Evolutionary conservation across 2,113 vertebrate genomes (phyloP), one percentile per base, ranked within the genome.

Genomic region (Formicarius rufipectus): DNA sequence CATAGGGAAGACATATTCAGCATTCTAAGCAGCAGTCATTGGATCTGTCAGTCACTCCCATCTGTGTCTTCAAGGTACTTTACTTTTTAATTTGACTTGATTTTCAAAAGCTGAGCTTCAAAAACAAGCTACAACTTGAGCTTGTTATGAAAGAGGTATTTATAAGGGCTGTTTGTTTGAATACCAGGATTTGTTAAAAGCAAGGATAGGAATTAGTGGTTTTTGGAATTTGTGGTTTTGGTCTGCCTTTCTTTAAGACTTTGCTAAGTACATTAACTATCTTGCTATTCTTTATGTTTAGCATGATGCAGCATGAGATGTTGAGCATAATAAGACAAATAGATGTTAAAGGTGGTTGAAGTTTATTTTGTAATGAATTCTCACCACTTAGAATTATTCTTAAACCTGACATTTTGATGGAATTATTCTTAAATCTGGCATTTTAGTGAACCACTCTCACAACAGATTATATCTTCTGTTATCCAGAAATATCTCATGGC

Each of bases 381-480:
- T 49, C 85, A 37, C 14, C 23, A 49, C 37, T 73, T 62, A 59
- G 30, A 80, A 69, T 76, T 97, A 83, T 95, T 74, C 55, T 83
- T 84, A 74, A 90, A 44, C 27, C 4, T 90, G 64, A 75, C 47
- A 91, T 94, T 94, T 84, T 89, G 21, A 33, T 87, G 53, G 40
- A 88, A 68, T 93, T 96, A 93, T 92, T 93, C 78, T 93, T 94
- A 91, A 91, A 78, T 23, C 9, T 96, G 90, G 72, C 90, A 93
- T 92, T 95, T 80, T 76, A 55, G 63, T 72, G 87, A 90, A 74
- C 78, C 81, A 45, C 87, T 44, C 47, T 94, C 55, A 95, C 35
- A 95, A 63, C 33, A 80, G 47, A 89, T 90, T 90, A 73, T 55
- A 69, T 95, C 45, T 93, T 50, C 82, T 75, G 27, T 55, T 88